phyloP scores from a whole-genome alignment of 2,797 vertebrate genomes.

The Phataginus tetradactyla region DNA sequence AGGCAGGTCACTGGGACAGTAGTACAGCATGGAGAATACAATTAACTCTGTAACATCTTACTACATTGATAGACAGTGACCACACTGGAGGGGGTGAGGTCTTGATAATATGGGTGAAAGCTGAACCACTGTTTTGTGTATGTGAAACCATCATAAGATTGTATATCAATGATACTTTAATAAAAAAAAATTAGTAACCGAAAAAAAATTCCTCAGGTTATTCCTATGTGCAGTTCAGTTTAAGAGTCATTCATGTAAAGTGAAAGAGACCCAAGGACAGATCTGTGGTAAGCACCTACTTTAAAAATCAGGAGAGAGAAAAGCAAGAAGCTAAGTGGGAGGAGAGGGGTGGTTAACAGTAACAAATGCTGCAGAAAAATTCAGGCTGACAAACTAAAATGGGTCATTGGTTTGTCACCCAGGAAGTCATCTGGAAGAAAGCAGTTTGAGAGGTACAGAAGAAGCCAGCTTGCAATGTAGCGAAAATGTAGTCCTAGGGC shows the following conservation, averaged over 20 bases:
- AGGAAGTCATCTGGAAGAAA: conserved; percentile 1
- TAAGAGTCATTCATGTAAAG: background rate
- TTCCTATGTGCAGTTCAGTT: background rate
- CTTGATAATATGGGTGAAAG: no score
- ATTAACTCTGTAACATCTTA: no score
- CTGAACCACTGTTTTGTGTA: no score
- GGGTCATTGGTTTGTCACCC: background rate
- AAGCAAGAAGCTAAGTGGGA: conserved; percentile 7
- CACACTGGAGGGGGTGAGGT: no score
- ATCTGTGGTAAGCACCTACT: background rate
- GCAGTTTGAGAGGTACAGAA: background rate
- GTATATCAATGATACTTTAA: no score
- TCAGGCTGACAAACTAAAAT: background rate
- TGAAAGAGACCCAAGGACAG: background rate
- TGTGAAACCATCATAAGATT: no score
- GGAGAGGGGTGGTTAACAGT: background rate
- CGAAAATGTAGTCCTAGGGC: background rate
- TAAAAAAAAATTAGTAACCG: no score
- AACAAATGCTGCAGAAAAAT: conserved; percentile 12
- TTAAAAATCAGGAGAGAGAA: background rate
- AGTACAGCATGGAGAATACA: no score
- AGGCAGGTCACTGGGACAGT: no score
- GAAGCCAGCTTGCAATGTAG: background rate
- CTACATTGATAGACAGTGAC: no score
- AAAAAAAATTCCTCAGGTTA: background rate